Base-by-base conservation (phyloP, 2,113 vertebrate genomes). In the Ailuropoda melanoleuca region DNA sequence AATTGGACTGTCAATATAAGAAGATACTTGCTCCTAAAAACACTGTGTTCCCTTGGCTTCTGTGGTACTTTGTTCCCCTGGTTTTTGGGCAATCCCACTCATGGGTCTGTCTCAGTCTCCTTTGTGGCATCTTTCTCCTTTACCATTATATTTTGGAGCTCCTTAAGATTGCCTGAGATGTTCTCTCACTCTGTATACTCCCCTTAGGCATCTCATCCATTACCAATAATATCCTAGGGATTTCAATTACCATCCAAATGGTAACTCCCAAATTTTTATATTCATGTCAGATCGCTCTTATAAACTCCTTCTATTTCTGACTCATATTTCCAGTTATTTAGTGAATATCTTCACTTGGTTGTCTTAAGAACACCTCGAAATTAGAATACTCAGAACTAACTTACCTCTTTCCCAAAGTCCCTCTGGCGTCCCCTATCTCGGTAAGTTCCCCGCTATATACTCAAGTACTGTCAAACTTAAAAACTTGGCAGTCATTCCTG, bases 301-400 rank as follows among this genome's bases (percentile, higher is more conserved):
- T 37, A 9, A 89, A 72, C 24, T 17, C 56, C 31, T 60, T 19
- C 24, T 74, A 37, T 95, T 86, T 89, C 80, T 78, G 66, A 90
- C 34, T 92, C 31, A 12, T 53, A 92, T 64, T 92, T 87, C 58
- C 58, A 87, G 26, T 80, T 94, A 86, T 90, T 66, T 77, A 84
- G 55, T 43, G n/a, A 55, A 81, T 55, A 88, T 55, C 14, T 85
- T 92, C 50, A 37, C 37, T 48, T 39, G 34, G 39, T 53, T 93
- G 24, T 68, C 46, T 94, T 81, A 85, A 86, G 55, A 95, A 97
- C 12, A 37, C 13, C 78, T 83, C 21, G 83, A 92, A 90, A 80
- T 92, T 78, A 88, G 31, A 86, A 90, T 80, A 31, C 19, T 62
- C 77, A 18, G 66, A 97, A 37, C 4, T 31, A 50, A 68, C 13